Conservation (phyloP, 2,888 invertebrate species). For the Kryphioiulus occultus region DNA sequence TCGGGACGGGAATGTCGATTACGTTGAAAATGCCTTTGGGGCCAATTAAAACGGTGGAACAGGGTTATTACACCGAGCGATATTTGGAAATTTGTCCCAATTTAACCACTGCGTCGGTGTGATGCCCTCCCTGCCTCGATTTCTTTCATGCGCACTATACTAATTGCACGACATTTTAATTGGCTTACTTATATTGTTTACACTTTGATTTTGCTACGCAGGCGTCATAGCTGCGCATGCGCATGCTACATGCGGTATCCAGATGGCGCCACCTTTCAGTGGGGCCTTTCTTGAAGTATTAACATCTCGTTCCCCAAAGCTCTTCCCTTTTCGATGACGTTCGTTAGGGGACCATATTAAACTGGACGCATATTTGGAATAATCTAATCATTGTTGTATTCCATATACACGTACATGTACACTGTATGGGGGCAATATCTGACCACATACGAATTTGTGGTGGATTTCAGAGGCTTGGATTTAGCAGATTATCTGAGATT, state of each 20-base stretch:
- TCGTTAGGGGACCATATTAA: no score
- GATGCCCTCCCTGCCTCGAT: conserved; percentile 12
- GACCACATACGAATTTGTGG: no score
- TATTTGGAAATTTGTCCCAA: conserved; percentile 19
- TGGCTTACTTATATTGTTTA: not conserved
- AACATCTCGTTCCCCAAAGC: no score
- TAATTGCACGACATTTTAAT: not conserved
- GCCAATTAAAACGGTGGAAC: conserved; percentile 35
- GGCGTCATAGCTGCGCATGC: not conserved
- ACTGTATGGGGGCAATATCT: no score
- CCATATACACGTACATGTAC: no score
- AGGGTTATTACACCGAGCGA: conserved; percentile 11
- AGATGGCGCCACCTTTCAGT: not conserved
- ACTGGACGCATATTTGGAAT: no score
- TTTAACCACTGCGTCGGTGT: not conserved
- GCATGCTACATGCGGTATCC: no score
- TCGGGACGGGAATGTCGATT: not conserved
- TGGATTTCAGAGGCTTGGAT: no score
- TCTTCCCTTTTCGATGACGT: no score
- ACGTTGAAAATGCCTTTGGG: conserved; percentile 13
- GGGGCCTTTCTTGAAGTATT: no score
- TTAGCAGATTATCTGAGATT: no score
- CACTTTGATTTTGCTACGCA: not conserved
- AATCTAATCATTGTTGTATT: no score
- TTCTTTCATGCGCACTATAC: not conserved